Evolutionary conservation across 30 jellyfish, hydroid and myxozoan genomes (phyloP).

Genomic region (Turritopsis dohrnii): DNA sequence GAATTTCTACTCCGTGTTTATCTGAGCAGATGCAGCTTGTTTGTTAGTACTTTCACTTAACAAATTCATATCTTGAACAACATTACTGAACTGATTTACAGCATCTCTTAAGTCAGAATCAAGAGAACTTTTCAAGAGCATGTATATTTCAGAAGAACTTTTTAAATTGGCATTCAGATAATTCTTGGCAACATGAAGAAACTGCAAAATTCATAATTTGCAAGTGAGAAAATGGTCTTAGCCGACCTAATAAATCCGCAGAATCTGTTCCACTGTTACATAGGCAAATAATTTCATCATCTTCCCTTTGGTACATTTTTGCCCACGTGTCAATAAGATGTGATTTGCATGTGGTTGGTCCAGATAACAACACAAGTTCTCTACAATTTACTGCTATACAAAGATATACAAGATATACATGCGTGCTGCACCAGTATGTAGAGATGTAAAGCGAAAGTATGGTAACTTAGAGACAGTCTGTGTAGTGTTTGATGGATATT

Average conservation of each 20-base stretch:
- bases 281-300: neutral
- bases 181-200: neutral
- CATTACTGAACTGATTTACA: neutral
- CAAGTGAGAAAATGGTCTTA: neutral
- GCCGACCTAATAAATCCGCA: slow-evolving; percentile 12
- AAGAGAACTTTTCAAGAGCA: neutral
- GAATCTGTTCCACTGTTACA: neutral
- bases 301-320: slow-evolving; percentile 6
- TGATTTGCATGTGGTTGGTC: slow-evolving; percentile 14
- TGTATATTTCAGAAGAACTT: neutral
- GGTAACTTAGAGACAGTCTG: neutral
- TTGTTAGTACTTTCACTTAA: neutral
- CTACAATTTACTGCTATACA: neutral
- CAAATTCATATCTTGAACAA: neutral
- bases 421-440: neutral
- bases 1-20: neutral
- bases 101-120: neutral
- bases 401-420: neutral
- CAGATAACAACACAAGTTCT: slow-evolving; percentile 14
- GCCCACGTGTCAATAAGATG: slow-evolving; percentile 14
- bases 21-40: neutral
- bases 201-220: slow-evolving; percentile 1
- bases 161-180: neutral
- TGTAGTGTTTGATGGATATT: slow-evolving; percentile 14
- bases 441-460: neutral